These are phyloP conservation scores for Tretioscincus oriximinensis DNA, from an alignment of 2,113 vertebrate species.

Conservation along the genomic window DNA sequence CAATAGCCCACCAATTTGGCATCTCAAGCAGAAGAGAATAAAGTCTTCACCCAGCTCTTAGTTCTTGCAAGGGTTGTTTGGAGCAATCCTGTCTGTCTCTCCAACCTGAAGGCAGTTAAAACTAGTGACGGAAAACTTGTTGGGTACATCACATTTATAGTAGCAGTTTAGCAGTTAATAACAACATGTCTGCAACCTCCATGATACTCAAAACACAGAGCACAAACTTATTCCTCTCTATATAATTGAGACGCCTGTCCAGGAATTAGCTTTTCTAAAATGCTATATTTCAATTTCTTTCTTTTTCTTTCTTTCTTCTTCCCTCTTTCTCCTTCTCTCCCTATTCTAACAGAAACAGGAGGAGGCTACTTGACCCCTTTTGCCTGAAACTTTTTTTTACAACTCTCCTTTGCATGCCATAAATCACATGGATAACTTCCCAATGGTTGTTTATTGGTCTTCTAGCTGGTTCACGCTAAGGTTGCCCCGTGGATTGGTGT, in stretches of 20 bases:
- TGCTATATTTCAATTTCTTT: neutral
- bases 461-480: slow-evolving; percentile 5
- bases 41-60: too few relatives aligned
- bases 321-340: neutral
- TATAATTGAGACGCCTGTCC: neutral
- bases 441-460: slow-evolving; percentile 7
- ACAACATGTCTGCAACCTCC: neutral
- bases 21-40: too few relatives aligned
- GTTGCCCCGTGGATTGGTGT: neutral
- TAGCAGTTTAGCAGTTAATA: too few relatives aligned
- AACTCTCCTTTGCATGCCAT: neutral
- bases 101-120: neutral
- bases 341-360: neutral
- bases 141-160: neutral
- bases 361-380: neutral
- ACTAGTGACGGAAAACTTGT: neutral
- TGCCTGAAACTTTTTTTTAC: neutral
- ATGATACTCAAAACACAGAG: neutral
- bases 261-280: neutral
- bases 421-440: neutral
- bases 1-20: too few relatives aligned
- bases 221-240: neutral
- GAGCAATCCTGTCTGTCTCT: too few relatives aligned
- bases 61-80: too few relatives aligned
- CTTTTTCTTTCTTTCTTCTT: neutral